A percentile compares a stretch with the other conserved stretches of the same genome.
These are phyloP conservation scores for Oplegnathus fasciatus DNA, from an alignment of 2,113 vertebrate genomes.

Conservation along the genomic window DNA sequence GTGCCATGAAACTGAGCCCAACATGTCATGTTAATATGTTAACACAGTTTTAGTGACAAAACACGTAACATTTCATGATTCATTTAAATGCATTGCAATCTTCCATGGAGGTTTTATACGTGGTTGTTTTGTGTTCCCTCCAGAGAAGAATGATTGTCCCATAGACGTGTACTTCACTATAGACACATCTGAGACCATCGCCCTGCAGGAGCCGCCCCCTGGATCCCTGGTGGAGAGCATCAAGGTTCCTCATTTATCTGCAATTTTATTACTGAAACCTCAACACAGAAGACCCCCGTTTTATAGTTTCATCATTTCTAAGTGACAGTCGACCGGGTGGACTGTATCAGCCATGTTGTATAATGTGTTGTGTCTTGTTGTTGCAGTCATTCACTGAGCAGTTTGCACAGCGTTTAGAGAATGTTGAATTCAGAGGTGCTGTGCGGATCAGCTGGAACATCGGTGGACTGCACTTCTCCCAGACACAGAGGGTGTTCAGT, in stretches of 20 bases:
- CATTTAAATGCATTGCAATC: neutral
- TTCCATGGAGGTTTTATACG: neutral
- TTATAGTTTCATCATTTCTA: neutral
- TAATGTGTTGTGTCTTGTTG: slow-evolving; percentile 12
- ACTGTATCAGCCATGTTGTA: neutral
- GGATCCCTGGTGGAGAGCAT: slow-evolving; percentile 91
- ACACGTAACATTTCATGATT: neutral
- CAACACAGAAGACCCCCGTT: neutral
- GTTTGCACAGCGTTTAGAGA: slow-evolving; percentile 86
- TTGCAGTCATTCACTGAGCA: slow-evolving; percentile 81
- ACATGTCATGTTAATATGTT: neutral
- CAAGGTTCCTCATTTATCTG: slow-evolving; percentile 76
- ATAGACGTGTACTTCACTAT: slow-evolving; percentile 94
- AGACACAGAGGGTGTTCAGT: slow-evolving; percentile 88
- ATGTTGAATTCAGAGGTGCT: slow-evolving; percentile 81
- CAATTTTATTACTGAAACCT: neutral
- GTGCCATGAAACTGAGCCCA: slow-evolving; percentile 38
- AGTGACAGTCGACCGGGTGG: neutral
- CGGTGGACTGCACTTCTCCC: slow-evolving; percentile 95
- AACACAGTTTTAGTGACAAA: neutral
- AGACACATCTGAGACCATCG: slow-evolving; percentile 96
- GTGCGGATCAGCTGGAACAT: slow-evolving; percentile 91
- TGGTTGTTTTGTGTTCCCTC: slow-evolving; percentile 6
- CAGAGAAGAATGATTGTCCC: slow-evolving; percentile 90
- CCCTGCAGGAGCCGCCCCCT: slow-evolving; percentile 93